Evolutionary conservation across 92 coral and sea anemone species (phyloP), one percentile per base, ranked within the genome.

Genomic region (Bergia puertoricense): DNA sequence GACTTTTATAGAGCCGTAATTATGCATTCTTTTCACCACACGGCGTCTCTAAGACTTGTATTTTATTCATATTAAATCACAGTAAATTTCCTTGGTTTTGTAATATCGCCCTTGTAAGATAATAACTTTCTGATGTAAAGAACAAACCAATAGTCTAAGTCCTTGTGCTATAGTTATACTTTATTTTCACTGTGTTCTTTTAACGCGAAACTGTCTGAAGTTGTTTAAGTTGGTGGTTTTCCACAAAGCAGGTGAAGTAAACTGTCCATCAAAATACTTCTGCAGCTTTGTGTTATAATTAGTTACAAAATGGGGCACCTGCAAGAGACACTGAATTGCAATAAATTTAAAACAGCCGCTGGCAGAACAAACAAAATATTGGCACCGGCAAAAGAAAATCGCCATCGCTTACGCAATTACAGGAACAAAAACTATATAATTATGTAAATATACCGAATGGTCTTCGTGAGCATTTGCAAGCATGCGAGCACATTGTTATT

Each of bases 1-100:
- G 51, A 36, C 10, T 71, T 84, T 46, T 66, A 43, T 40, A 54
- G 10, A 54, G 67, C 45, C 77, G 23, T 44, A 43, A 84, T 84
- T 84, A 71, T 72, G 77, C 78, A 84, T 84, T 71, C 68, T 69
- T 84, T 37, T 72, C 87, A 30, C 87, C 87, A 45, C 40, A 84
- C 16, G 87, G 87, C 87, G 87, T 84, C 79, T 72, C 87, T 46
- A 71, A 39, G 79, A 72, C 87, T 84, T 56, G 78, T 50, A 39
- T 36, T 8, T 69, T 72, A 84, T 84, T 79, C 56, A 84, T 71
- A 67, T 71, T 74, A 71, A 84, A 72, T 43, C 62, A 36, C 15
- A 44, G 42, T 48, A 9, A 7, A 30, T 44, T 84, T 72, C n/a
- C 62, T 44, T 71, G 45, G 39, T 45, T 43, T 38, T 18, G 45